These are phyloP conservation scores for Anguilla japonica DNA, from an alignment of 2,113 vertebrate genomes.

Conservation along the genomic window DNA sequence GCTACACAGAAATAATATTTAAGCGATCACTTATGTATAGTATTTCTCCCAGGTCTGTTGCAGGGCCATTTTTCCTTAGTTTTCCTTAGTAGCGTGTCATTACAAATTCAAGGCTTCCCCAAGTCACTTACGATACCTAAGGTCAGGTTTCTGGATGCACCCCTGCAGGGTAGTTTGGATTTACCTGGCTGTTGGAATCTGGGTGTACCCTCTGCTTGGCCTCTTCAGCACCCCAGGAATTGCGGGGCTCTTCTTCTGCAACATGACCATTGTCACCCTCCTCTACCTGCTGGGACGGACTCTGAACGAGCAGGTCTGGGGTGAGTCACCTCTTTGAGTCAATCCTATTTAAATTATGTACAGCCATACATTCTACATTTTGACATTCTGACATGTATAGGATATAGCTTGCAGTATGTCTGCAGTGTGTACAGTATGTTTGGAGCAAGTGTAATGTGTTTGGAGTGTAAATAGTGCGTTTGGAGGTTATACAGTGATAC, in stretches of 20 bases:
- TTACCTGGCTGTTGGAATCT: constrained; percentile 62
- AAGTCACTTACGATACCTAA: neutral
- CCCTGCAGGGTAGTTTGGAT: constrained; percentile 68
- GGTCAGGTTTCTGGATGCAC: neutral
- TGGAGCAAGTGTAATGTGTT: too few relatives aligned
- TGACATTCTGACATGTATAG: too few relatives aligned
- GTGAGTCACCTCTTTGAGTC: constrained; percentile 33
- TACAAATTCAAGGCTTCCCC: neutral
- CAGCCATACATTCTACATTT: too few relatives aligned
- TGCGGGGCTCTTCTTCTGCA: constrained; percentile 62
- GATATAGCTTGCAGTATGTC: too few relatives aligned
- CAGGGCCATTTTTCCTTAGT: too few relatives aligned
- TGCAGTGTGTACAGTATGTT: too few relatives aligned
- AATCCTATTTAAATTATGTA: too few relatives aligned
- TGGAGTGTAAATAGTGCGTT: too few relatives aligned
- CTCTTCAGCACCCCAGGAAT: constrained; percentile 60
- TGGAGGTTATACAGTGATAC: too few relatives aligned
- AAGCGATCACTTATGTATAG: too few relatives aligned
- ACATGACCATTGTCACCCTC: constrained; percentile 59
- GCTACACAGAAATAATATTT: too few relatives aligned
- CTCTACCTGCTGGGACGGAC: constrained; percentile 61
- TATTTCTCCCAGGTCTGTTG: too few relatives aligned
- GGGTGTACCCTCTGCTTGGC: constrained; percentile 70
- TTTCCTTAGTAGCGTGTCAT: neutral
- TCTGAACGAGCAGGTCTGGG: constrained; percentile 60